Base-by-base conservation (phyloP, 2,888 invertebrate genomes). In the Achlya flavicornis region DNA sequence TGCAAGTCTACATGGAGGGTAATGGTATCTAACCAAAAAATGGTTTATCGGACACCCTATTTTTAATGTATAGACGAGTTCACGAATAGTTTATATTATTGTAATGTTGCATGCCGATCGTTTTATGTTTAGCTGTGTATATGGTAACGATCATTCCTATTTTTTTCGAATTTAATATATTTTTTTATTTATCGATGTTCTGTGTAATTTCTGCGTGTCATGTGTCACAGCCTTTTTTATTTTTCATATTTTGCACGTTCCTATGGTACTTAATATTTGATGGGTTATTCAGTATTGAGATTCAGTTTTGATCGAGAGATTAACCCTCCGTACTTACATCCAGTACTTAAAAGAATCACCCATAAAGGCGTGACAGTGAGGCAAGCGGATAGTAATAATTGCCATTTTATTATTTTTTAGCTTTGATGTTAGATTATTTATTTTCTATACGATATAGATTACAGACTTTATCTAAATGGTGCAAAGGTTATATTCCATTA, bases 111-210 rank as follows among this genome's bases (percentile, higher is more conserved):
- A 88, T 89, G 87, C 69, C 74, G 80, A 77, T 83, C 79, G 80
- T 81, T 80, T 70, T 53, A 71, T 83, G 83, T 81, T 71, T 86
- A 88, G 84, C 67, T 81, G 75, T 81, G 72, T 83, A 76, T 74
- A 78, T 77, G 83, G 84, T 75, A 78, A 78, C 83, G 84, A 86
- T 88, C 87, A 90, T 92, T 91, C 91, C 91, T 91, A 88, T 83
- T 80, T 69, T 77, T 79, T 88, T 90, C 89, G 89, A 92, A 91
- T 92, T 91, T 89, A 83, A 26, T 26, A 26, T 76, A 66, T 66
- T 65, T 64, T 73, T 66, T 72, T 73, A 69, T 76, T 79, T 80
- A 74, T 81, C 71, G 64, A 71, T 81, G 73, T 73, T 75, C 73
- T 63, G 66, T 78, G 68, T 74, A 63, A 71, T 70, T 75, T 77